A percentile compares a stretch with the other conserved stretches of the same genome.
These are phyloP conservation scores for Dysidea cf. avara DNA, from an alignment of 37 sponge, comb jelly and placozoan genomes.

Conservation along the genomic window DNA sequence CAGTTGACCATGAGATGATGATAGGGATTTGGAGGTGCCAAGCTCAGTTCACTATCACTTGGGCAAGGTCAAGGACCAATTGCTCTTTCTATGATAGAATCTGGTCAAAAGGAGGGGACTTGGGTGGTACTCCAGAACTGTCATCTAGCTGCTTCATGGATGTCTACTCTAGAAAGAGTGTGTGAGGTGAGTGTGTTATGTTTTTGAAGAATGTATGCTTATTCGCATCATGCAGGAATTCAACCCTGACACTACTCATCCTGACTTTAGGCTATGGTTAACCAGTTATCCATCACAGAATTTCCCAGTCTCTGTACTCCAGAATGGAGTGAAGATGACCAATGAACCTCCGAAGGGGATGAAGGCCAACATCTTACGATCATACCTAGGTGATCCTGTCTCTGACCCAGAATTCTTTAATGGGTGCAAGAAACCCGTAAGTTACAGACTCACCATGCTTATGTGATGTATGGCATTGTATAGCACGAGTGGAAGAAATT, in stretches of 20 bases:
- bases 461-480: neutral
- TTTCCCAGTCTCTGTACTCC: conserved; percentile 98
- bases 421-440: conserved; percentile 77
- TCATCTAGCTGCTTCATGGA: conserved; percentile 99
- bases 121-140: conserved; percentile 99
- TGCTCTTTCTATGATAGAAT: conserved; percentile 95
- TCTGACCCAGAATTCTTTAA: conserved; percentile 93
- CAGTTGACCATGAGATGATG: neutral
- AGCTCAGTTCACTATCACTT: conserved; percentile 90
- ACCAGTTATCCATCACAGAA: conserved; percentile 96
- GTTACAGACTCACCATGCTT: neutral
- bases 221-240: conserved; percentile 56
- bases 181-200: conserved; percentile 60
- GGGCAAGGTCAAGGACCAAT: conserved; percentile 99
- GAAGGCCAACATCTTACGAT: conserved; percentile 91
- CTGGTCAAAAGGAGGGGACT: conserved; percentile 92
- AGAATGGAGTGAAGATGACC: conserved; percentile 99
- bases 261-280: conserved; percentile 97
- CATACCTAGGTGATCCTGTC: conserved; percentile 94
- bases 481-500: conserved; percentile 88
- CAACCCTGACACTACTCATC: conserved; percentile 95
- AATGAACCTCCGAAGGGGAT: conserved; percentile 99
- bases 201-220: neutral
- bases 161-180: conserved; percentile 94
- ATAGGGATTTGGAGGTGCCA: conserved; percentile 95